Conservation (phyloP, 2,888 invertebrate genomes). For the Allophyes oxyacanthae region DNA sequence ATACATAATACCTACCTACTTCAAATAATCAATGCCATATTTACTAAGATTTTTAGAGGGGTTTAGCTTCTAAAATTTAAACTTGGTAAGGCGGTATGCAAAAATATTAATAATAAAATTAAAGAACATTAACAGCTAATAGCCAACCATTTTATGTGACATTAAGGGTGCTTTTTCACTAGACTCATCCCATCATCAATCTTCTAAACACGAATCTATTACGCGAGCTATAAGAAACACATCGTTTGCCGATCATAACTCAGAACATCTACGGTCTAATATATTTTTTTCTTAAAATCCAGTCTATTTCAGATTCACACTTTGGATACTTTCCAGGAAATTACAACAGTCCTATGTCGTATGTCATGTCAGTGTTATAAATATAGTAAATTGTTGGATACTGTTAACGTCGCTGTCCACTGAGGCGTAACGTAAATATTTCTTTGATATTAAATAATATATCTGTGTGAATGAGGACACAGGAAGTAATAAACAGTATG, state of each 20-base stretch:
- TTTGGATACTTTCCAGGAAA: constrained; percentile 60
- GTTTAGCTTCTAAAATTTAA: too few relatives aligned
- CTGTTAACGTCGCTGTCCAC: constrained; percentile 34
- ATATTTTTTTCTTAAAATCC: constrained; percentile 23
- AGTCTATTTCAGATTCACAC: constrained; percentile 52
- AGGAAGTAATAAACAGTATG: constrained; percentile 43
- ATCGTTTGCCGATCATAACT: constrained; percentile 23
- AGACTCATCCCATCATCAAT: constrained; percentile 29
- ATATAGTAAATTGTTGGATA: constrained; percentile 55
- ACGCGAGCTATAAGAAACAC: constrained; percentile 17
- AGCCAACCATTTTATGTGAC: constrained; percentile 16
- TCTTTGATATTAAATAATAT: constrained; percentile 49
- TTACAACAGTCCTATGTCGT: constrained; percentile 52
- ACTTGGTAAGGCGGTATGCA: too few relatives aligned
- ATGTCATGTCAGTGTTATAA: constrained; percentile 60
- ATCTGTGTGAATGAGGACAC: constrained; percentile 31
- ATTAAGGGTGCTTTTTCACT: constrained; percentile 18
- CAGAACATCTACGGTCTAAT: constrained; percentile 8
- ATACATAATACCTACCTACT: too few relatives aligned
- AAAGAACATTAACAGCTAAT: background rate
- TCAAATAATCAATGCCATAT: too few relatives aligned
- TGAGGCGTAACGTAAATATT: constrained; percentile 48
- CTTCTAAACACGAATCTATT: constrained; percentile 5
- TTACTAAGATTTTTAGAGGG: too few relatives aligned
- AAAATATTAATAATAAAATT: background rate